Conservation (phyloP, 2,113 vertebrate species). For the Pseudorasbora parva region DNA sequence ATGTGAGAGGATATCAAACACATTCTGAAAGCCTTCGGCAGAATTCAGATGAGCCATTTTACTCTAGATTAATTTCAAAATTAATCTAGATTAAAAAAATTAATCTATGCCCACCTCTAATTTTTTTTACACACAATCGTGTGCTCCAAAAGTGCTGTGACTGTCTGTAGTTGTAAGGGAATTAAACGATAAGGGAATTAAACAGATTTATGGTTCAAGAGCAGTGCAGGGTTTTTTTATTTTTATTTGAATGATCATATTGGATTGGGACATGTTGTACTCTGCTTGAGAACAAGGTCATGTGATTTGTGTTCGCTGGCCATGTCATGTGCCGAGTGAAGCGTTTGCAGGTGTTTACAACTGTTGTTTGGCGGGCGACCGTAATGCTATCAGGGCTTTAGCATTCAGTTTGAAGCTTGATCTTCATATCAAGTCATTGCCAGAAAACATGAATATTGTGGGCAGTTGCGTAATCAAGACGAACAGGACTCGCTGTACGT, state of each 20-base stretch:
- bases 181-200: not conserved
- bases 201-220: not conserved
- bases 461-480: constrained; percentile 65
- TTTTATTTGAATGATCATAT: not conserved
- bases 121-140: no score
- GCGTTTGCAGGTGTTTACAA: constrained; percentile 14
- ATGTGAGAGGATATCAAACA: no score
- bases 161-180: not conserved
- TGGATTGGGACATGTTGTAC: constrained; percentile 1
- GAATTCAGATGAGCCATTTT: no score
- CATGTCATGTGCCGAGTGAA: constrained; percentile 5
- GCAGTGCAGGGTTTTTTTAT: not conserved
- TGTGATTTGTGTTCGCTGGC: not conserved
- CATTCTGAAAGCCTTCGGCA: no score
- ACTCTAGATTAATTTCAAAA: no score
- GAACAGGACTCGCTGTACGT: constrained; percentile 53
- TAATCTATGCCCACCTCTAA: no score
- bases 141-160: not conserved
- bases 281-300: not conserved
- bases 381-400: constrained; percentile 1
- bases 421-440: constrained; percentile 49
- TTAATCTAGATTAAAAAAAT: no score
- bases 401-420: constrained; percentile 34
- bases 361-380: not conserved
- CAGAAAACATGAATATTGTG: constrained; percentile 40